A percentile compares a stretch with the other conserved stretches of the same genome.
These are phyloP conservation scores for Chondrilla cf. caribensis DNA, from an alignment of 37 sponge, comb jelly and placozoan species.

Conservation along the genomic window DNA sequence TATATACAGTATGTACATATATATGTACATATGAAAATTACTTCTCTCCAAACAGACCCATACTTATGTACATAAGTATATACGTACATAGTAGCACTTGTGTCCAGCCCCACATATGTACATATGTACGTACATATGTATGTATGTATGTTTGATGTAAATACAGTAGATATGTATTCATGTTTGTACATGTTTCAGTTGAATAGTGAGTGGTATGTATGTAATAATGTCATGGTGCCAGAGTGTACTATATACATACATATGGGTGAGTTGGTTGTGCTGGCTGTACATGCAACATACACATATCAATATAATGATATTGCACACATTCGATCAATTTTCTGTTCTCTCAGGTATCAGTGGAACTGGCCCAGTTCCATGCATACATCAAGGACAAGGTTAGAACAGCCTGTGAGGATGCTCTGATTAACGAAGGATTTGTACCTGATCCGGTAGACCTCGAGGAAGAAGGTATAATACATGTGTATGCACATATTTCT, in stretches of 20 bases:
- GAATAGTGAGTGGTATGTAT: neutral
- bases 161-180: neutral
- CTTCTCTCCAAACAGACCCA: too few species aligned
- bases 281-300: too few species aligned
- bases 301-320: too few species aligned
- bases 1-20: too few species aligned
- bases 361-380: constrained; percentile 67
- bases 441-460: constrained; percentile 75
- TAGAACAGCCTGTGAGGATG: constrained; percentile 77
- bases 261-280: too few species aligned
- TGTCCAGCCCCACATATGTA: too few species aligned
- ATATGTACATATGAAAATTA: too few species aligned
- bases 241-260: neutral
- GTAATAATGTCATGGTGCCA: neutral
- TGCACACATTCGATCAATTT: neutral
- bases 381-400: constrained; percentile 59
- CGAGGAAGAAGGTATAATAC: constrained; percentile 16
- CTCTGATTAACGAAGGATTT: constrained; percentile 73
- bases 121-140: too few species aligned
- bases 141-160: neutral
- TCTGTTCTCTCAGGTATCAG: constrained; percentile 55
- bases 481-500: neutral
- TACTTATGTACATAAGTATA: constrained; percentile 8
- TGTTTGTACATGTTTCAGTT: neutral
- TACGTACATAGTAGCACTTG: too few species aligned